Evolutionary conservation across 2,888 invertebrate genomes (phyloP).

Genomic region (Rhagophthalmus giganteus): DNA sequence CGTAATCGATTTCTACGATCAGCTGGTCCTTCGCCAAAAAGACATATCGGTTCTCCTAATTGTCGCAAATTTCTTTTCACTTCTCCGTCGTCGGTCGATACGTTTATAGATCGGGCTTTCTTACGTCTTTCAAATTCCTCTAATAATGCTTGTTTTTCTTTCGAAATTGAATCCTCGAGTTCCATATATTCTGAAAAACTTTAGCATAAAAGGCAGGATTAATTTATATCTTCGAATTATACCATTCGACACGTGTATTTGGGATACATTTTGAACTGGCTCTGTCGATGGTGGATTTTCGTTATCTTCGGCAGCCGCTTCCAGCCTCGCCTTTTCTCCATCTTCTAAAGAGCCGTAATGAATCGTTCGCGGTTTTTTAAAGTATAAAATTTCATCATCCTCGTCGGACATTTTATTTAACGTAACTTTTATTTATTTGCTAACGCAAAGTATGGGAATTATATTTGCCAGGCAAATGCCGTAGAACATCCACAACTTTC

Average conservation of each 20-base stretch:
- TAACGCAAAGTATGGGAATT: background rate
- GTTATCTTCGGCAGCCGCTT: slow-evolving; percentile 63
- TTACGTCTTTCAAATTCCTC: slow-evolving; percentile 95
- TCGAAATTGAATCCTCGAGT: slow-evolving; percentile 81
- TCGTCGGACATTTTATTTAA: slow-evolving; percentile 75
- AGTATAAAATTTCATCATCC: slow-evolving; percentile 74
- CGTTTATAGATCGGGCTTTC: slow-evolving; percentile 92
- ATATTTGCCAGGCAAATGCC: too few species aligned
- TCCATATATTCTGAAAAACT: slow-evolving; percentile 76
- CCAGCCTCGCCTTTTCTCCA: slow-evolving; percentile 72
- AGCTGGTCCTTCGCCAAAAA: slow-evolving; percentile 98
- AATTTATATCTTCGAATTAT: too few species aligned
- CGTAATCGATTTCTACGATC: slow-evolving; percentile 90
- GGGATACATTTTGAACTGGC: slow-evolving; percentile 60
- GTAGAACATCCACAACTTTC: slow-evolving; percentile 4
- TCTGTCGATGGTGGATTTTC: slow-evolving; percentile 62
- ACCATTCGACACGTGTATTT: slow-evolving; percentile 71
- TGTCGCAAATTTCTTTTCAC: slow-evolving; percentile 90
- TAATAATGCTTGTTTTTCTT: slow-evolving; percentile 86
- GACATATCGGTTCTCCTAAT: slow-evolving; percentile 93
- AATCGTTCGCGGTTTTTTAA: slow-evolving; percentile 75
- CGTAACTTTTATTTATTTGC: background rate
- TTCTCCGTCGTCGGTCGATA: slow-evolving; percentile 97
- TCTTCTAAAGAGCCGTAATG: slow-evolving; percentile 93
- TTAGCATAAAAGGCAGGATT: background rate